A percentile compares a stretch with the other conserved stretches of the same genome.
Evolutionary conservation across 1,140 invertebrate genomes (phyloP).

Genomic region (Macrotrachela quadricornifera): DNA sequence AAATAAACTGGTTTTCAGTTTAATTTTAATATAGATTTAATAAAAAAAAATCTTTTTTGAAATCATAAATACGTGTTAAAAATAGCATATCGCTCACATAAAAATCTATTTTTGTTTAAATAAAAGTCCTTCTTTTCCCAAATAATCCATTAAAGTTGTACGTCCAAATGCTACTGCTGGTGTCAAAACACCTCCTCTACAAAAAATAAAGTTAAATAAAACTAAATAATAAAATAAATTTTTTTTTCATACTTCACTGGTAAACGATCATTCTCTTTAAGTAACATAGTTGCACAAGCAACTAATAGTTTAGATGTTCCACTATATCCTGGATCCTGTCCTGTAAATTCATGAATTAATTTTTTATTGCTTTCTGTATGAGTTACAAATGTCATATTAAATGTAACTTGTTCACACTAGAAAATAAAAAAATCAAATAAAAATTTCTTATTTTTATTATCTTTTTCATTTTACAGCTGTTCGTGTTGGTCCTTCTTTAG

Average conservation of each 20-base stretch:
- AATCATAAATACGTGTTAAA: too few relatives aligned
- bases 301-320: constrained; percentile 50
- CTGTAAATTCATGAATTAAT: constrained; percentile 13
- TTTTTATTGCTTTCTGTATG: constrained; percentile 47
- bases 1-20: too few relatives aligned
- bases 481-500: constrained; percentile 42
- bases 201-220: constrained; percentile 24
- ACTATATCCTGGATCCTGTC: constrained; percentile 57
- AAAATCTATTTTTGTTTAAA: too few relatives aligned
- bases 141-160: constrained; percentile 40
- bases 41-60: too few relatives aligned
- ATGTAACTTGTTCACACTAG: constrained; percentile 38
- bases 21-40: too few relatives aligned
- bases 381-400: constrained; percentile 46
- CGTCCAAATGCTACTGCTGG: constrained; percentile 40
- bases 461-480: constrained; percentile 25
- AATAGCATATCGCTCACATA: too few relatives aligned
- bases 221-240: constrained; percentile 6
- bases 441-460: neutral
- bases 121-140: constrained; percentile 38
- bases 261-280: constrained; percentile 52
- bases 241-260: constrained; percentile 38
- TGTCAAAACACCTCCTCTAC: constrained; percentile 38
- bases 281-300: constrained; percentile 46
- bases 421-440: constrained; percentile 1